Conservation (phyloP, 2,113 vertebrate genomes). For the Quiscalus mexicanus region DNA sequence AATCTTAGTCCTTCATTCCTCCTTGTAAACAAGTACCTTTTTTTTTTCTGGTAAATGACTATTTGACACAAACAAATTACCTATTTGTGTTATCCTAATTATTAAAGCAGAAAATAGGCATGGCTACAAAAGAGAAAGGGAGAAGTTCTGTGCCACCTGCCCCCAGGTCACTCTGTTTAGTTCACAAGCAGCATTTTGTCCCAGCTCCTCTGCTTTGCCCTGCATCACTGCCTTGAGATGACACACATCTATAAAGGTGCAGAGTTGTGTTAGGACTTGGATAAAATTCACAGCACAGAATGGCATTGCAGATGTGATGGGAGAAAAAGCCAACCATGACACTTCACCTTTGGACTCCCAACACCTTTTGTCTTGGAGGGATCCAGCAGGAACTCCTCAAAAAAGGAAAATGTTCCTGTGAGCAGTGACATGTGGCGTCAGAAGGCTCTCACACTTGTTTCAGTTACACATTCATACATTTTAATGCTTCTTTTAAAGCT, state of each 20-base stretch:
- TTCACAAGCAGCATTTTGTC: neutral
- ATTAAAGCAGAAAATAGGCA: neutral
- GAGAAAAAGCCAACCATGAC: neutral
- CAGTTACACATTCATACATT: neutral
- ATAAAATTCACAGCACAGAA: neutral
- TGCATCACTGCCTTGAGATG: neutral
- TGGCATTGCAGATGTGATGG: neutral
- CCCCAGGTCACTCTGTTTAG: neutral
- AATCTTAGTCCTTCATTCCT: neutral
- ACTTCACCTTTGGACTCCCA: neutral
- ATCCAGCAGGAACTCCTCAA: neutral
- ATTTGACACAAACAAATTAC: neutral
- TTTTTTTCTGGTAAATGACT: neutral
- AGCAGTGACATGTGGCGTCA: neutral
- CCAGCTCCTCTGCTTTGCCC: neutral
- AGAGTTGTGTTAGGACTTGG: neutral
- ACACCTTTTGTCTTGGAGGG: neutral
- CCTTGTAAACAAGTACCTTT: neutral
- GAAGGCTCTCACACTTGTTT: neutral
- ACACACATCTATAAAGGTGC: neutral
- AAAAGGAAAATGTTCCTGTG: accelerated
- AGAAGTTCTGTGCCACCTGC: neutral
- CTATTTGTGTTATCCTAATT: neutral
- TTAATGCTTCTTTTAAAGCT: neutral
- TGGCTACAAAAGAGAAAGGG: neutral